Conservation (phyloP, 2,113 vertebrate species). For the Bettongia penicillata region DNA sequence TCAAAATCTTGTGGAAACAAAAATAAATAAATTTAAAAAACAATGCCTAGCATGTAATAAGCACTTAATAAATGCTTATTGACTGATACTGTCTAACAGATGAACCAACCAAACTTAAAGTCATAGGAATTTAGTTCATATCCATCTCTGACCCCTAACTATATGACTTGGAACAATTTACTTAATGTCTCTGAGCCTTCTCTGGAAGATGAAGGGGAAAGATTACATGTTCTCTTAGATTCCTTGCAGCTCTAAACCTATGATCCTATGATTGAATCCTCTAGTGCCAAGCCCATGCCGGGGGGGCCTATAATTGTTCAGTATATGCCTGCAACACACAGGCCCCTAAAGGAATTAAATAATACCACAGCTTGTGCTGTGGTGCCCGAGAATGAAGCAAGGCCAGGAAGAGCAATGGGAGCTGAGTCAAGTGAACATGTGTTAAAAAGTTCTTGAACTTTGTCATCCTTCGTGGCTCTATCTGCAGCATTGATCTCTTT, state of each 20-base stretch:
- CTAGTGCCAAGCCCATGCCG: not conserved
- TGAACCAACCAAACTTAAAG: not conserved
- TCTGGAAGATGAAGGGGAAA: not conserved
- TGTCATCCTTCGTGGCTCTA: not conserved
- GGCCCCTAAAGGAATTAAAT: not conserved
- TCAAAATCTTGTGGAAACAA: no score
- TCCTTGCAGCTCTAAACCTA: not conserved
- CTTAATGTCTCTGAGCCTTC: not conserved
- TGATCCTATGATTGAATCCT: not conserved
- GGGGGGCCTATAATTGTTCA: not conserved
- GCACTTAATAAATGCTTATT: not conserved
- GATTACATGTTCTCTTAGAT: not conserved
- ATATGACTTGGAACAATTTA: not conserved
- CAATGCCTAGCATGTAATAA: not conserved
- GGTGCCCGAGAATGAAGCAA: not conserved
- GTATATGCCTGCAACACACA: not conserved
- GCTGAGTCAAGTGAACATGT: not conserved
- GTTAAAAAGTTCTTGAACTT: constrained; percentile 4
- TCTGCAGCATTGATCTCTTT: not conserved
- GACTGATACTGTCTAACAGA: not conserved
- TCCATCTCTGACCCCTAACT: not conserved
- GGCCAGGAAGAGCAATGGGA: not conserved
- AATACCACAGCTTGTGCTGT: not conserved
- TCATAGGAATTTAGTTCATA: not conserved
- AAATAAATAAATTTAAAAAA: no score